A percentile compares a stretch with the other conserved stretches of the same genome.
Conservation (phyloP, 2,113 vertebrate species). For the Cyprinodon tularosa region DNA sequence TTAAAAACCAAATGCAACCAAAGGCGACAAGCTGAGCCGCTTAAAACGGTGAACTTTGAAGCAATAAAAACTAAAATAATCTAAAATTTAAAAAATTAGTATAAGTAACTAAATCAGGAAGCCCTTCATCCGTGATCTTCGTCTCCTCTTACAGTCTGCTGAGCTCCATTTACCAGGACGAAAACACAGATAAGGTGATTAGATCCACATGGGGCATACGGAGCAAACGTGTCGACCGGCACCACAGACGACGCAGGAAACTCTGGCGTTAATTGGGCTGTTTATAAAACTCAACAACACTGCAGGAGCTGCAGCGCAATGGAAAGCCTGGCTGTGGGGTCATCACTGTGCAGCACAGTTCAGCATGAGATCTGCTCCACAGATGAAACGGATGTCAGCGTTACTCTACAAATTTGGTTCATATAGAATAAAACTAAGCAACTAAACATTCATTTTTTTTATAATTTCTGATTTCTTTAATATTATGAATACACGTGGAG, state of each 20-base stretch:
- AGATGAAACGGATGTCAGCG: conserved; percentile 65
- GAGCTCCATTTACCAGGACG: conserved; percentile 61
- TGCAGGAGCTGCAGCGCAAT: conserved; percentile 41
- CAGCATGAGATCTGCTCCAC: conserved; percentile 64
- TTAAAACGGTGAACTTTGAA: not conserved
- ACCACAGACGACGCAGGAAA: conserved; percentile 41
- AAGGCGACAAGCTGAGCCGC: not conserved
- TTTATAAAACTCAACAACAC: conserved; percentile 62
- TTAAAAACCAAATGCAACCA: not conserved
- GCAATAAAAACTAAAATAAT: not conserved
- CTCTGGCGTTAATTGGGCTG: conserved; percentile 69
- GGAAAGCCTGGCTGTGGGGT: conserved; percentile 68
- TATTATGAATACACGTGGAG: conserved; percentile 4
- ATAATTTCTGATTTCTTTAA: not conserved
- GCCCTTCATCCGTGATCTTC: conserved; percentile 14
- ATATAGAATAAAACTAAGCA: not conserved
- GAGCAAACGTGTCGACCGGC: conserved; percentile 73
- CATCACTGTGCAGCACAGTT: conserved; percentile 44
- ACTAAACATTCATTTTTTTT: not conserved
- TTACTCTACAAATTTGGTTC: conserved; percentile 21
- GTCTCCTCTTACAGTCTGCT: conserved; percentile 20
- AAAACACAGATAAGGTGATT: conserved; percentile 71
- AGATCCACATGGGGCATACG: conserved; percentile 76
- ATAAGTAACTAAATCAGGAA: not conserved
- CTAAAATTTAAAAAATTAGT: not conserved